Evolutionary conservation across 2,113 vertebrate genomes (phyloP), one percentile per base, ranked within the genome.

Genomic region (Pseudois nayaur): DNA sequence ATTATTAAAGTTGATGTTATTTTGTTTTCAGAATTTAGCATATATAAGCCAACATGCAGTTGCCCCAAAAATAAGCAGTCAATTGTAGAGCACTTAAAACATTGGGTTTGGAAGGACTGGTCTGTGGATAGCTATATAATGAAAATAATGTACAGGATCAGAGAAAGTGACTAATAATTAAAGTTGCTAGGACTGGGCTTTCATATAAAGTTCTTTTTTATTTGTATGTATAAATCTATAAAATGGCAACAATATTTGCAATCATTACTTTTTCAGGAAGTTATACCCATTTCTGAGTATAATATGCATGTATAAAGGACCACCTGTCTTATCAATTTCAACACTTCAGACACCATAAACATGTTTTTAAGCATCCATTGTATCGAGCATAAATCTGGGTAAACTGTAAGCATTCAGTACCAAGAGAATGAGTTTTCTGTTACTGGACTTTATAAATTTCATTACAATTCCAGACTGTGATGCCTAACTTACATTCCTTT

Each of bases 21-120:
- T 95, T 88, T 95, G 43, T 79, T 93, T 94, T 91, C 87, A 96
- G 17, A 79, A 91, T 91, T 91, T 93, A 67, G 64, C 59, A 84
- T 55, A 52, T 54, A 95, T 60, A 95, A 93, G 25, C 48, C 88
- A 93, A 90, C 8, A 17, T 91, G 25, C 6, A 60, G 8, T 29
- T 48, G 21, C 11, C 57, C 57, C 45, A 76, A 78, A 93, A 95
- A 97, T 87, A 96, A 92, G 52, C 15, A 81, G 40, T 45, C 71
- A 97, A 87, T 12, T 90, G 6, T 54, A 23, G 27, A n/a, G 33
- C 62, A 91, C 23, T 94, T 52, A 82, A 95, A 96, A 87, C 25
- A 81, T 0, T 50, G 45, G 8, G 14, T 60, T 71, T 79, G 33
- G 25, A 93, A 91, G 50, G 19, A 94, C 43, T 93, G 52, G 27